A percentile compares a stretch with the other conserved stretches of the same genome.
phyloP scores from a whole-genome alignment of 2,113 vertebrate genomes.

The Osmerus mordax region DNA sequence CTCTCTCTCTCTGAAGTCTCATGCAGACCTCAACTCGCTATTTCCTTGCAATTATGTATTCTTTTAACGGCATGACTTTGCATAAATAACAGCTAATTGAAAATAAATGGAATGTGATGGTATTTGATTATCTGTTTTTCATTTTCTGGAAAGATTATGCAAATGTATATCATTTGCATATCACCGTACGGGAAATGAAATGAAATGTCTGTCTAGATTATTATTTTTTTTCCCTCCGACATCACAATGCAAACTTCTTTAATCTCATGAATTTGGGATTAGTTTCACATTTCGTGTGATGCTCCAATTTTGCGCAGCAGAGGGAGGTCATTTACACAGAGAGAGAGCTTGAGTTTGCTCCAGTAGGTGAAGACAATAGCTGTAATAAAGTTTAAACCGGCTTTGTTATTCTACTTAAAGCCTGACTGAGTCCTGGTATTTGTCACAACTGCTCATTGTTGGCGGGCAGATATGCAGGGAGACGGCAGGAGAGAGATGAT shows the following conservation, averaged over 20 bases:
- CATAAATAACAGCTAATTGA: slow-evolving; percentile 72
- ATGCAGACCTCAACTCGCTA: slow-evolving; percentile 47
- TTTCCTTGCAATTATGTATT: slow-evolving; percentile 58
- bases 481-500: slow-evolving; percentile 53
- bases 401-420: slow-evolving; percentile 73
- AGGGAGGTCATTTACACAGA: slow-evolving; percentile 60
- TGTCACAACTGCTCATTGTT: slow-evolving; percentile 54
- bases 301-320: slow-evolving; percentile 58
- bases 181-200: slow-evolving; percentile 64
- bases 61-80: slow-evolving; percentile 67
- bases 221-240: slow-evolving; percentile 51
- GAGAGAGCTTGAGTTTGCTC: slow-evolving; percentile 68
- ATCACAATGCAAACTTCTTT: slow-evolving; percentile 68
- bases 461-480: slow-evolving; percentile 53
- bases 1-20: slow-evolving; percentile 34
- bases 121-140: slow-evolving; percentile 78
- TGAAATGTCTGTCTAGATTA: slow-evolving; percentile 69
- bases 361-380: slow-evolving; percentile 72
- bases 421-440: slow-evolving; percentile 65
- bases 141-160: slow-evolving; percentile 77
- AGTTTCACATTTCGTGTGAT: slow-evolving; percentile 67
- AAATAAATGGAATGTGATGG: slow-evolving; percentile 75
- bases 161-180: slow-evolving; percentile 76
- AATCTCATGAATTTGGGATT: slow-evolving; percentile 77
- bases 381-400: slow-evolving; percentile 69